A percentile compares a stretch with the other conserved stretches of the same genome.
phyloP scores from a whole-genome alignment of 2,113 vertebrate species.

The Sus scrofa region DNA sequence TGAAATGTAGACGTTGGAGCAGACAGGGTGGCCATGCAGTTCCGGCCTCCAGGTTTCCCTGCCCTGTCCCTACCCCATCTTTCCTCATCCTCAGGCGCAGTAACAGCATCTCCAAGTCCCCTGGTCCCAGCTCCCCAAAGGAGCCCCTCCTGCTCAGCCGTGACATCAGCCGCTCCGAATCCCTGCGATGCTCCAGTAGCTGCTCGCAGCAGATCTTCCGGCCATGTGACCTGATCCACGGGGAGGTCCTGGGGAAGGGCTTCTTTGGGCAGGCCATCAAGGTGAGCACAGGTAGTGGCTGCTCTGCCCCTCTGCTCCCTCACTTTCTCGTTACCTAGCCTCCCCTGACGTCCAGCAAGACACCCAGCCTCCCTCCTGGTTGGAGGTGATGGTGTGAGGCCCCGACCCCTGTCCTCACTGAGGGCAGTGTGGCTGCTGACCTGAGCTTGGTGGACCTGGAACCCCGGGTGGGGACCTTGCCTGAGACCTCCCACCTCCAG shows the following conservation, averaged over 20 bases:
- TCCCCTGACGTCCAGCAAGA: background rate
- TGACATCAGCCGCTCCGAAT: slow-evolving; percentile 97
- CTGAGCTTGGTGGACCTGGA: slow-evolving; percentile 5
- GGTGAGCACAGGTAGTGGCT: slow-evolving; percentile 86
- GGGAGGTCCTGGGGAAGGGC: slow-evolving; percentile 97
- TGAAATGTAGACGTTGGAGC: background rate
- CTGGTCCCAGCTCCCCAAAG: slow-evolving; percentile 94
- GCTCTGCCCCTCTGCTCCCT: background rate
- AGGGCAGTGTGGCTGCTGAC: background rate
- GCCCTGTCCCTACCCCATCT: background rate
- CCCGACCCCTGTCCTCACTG: background rate
- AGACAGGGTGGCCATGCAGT: background rate
- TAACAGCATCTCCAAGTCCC: slow-evolving; percentile 97
- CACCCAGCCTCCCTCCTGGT: background rate
- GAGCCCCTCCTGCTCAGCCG: slow-evolving; percentile 90
- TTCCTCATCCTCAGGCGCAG: slow-evolving; percentile 90
- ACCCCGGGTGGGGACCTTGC: background rate
- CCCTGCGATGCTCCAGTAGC: slow-evolving; percentile 94
- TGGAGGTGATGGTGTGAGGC: background rate
- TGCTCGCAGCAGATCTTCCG: slow-evolving; percentile 98
- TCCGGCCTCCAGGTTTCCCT: background rate
- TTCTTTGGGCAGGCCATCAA: slow-evolving; percentile 99
- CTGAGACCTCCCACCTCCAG: background rate
- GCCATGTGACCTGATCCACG: slow-evolving; percentile 96
- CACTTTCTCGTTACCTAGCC: background rate